Evolutionary conservation across 2,113 vertebrate species (phyloP), one percentile per base, ranked within the genome.

Genomic region (Arvicanthis niloticus): DNA sequence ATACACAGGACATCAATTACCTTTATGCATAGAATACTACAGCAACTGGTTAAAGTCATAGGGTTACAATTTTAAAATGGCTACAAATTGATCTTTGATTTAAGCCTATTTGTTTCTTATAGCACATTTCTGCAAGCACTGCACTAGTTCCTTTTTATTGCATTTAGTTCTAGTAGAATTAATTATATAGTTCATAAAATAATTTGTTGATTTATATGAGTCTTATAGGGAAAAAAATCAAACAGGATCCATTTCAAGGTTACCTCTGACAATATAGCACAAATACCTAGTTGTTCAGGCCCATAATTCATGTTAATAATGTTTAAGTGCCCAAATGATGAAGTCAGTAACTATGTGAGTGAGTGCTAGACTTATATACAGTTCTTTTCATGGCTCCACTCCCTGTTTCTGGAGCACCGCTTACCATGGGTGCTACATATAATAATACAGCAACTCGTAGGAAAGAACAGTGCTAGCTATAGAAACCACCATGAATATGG

Each of bases 41-140:
- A 5, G 17, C 34, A 96, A 65, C 31, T 96, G 56, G 94, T 94
- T 87, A 89, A 97, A 91, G 42, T 87, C 37, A 65, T 42, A 16
- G 60, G 62, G 76, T 84, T 92, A 78, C 21, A 76, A 84, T 94
- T 91, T 96, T 91, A 53, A 94, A 97, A 53, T 65, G 37, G 3
- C 17, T 13, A 89, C n/a, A 73, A 96, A 62, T 87, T 96, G 62
- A 91, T 95, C 89, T 93, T 96, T 94, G 48, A 90, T 88, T 95
- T 92, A 95, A 96, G 56, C 51, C 53, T 65, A 90, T 88, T 88
- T 42, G 45, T 65, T 88, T 88, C 70, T 68, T 88, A 51, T 70
- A 60, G 19, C 62, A 82, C 40, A 90, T 7, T 93, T 87, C 45
- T 96, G 48, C 37, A 92, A 96, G 92, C 40, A 86, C 60, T 62